Percentiles rank a stretch among this genome's conserved stretches.
These are phyloP conservation scores for Herpetotheres cachinnans DNA, from an alignment of 2,113 vertebrate genomes.

Conservation along the genomic window DNA sequence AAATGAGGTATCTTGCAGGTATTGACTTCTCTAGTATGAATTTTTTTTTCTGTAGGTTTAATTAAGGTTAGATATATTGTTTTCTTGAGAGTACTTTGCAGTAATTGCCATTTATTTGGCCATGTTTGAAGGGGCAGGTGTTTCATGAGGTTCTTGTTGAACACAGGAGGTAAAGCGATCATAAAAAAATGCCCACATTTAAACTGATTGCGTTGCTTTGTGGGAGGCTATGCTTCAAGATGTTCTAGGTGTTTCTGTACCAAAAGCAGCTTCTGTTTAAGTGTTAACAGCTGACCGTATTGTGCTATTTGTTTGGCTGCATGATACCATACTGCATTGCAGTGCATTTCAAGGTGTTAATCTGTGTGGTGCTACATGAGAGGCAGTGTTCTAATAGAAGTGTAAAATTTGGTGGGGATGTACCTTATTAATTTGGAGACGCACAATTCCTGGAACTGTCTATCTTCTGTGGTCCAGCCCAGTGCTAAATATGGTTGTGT, in stretches of 20 bases:
- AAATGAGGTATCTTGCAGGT: neutral
- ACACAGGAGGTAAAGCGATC: neutral
- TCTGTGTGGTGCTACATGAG: neutral
- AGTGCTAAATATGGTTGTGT: neutral
- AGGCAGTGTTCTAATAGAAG: neutral
- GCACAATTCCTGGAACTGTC: neutral
- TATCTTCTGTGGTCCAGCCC: neutral
- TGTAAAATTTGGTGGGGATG: neutral
- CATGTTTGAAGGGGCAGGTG: neutral
- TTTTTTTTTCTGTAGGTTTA: neutral
- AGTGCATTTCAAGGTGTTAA: neutral
- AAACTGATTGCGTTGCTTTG: neutral
- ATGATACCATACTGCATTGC: neutral
- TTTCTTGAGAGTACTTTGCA: neutral
- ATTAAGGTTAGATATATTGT: neutral
- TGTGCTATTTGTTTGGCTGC: neutral
- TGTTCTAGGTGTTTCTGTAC: neutral
- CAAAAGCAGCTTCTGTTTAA: neutral
- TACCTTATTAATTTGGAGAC: neutral
- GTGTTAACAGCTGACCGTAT: neutral
- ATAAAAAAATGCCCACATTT: neutral
- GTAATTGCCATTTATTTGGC: conserved; percentile 18
- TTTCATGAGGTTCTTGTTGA: neutral
- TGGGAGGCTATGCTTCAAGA: neutral
- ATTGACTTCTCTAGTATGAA: neutral